These are phyloP conservation scores for Harlomillsia oculata DNA, from an alignment of 1,140 invertebrate species.

Conservation along the genomic window DNA sequence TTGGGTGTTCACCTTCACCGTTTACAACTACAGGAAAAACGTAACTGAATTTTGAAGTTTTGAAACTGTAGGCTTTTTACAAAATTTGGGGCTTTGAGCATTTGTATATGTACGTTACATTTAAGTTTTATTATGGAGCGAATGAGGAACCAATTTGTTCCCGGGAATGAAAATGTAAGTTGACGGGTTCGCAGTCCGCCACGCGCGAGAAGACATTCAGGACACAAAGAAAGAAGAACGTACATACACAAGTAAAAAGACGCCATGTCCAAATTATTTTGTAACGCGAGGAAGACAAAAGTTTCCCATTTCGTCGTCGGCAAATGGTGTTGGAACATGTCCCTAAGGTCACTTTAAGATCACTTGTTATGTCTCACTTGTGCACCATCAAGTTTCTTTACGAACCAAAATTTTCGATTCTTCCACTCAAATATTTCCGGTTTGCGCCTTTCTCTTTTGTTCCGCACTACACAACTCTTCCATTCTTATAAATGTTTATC, in stretches of 20 bases:
- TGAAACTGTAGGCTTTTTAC: too few relatives aligned
- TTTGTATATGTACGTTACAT: neutral
- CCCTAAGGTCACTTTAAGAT: constrained; percentile 30
- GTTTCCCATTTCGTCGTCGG: constrained; percentile 24
- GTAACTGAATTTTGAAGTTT: too few relatives aligned
- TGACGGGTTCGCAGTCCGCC: too few relatives aligned
- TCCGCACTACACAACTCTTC: neutral
- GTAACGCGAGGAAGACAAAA: constrained; percentile 16
- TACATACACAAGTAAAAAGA: neutral
- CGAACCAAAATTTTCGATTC: constrained; percentile 21
- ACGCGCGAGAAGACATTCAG: too few relatives aligned
- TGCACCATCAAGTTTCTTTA: constrained; percentile 33
- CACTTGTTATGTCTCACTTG: constrained; percentile 35
- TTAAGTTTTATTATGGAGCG: neutral
- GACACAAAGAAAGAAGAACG: constrained; percentile 6
- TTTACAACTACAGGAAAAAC: too few relatives aligned
- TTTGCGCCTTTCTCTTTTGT: too few relatives aligned
- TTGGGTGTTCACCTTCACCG: too few relatives aligned
- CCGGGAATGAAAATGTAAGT: neutral
- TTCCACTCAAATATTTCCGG: constrained; percentile 15
- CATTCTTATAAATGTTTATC: neutral
- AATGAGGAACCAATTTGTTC: neutral
- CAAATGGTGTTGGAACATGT: constrained; percentile 32
- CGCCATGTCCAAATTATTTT: constrained; percentile 24
- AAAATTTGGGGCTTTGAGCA: too few relatives aligned